Evolutionary conservation across 2,113 vertebrate species (phyloP), one percentile per base, ranked within the genome.

Genomic region (Podarcis raffonei): DNA sequence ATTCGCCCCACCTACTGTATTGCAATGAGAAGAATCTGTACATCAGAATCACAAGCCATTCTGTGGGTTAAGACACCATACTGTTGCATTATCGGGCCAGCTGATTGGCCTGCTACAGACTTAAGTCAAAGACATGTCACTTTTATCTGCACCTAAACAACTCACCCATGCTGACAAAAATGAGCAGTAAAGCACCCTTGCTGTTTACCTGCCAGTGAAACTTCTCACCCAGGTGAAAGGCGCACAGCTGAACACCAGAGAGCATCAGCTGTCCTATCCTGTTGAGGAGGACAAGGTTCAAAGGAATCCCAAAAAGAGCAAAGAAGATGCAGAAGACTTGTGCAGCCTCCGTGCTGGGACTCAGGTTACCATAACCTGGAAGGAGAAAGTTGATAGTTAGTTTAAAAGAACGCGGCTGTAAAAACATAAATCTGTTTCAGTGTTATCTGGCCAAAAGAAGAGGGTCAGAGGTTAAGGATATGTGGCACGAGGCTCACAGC

Each of bases 321-420:
- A 98, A 99, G 91, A 99, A 92, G 80, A 98, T 97, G 80, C 98
- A 99, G 96, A 99, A 98, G 92, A 99, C 97, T 90, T 97, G 97
- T 27, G 97, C 98, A 1, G 48, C 89, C 0, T 62, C 96, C 0
- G 98, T 97, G 59, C 74, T 96, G 85, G 97, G 98, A 87, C 97
- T 98, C 65, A 98, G 97, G 95, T 98, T 99, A 13, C 98, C 98
- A 5, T 98, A 99, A 90, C 98, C 98, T 99, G 95, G 27, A 59
- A 22, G 23, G 6, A 74, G 35, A 92, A 12, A 6, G 92, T 6
- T 57, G 92, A 91, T 93, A 87, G 87, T 57, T 71, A 69, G n/a
- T 18, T 81, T 22, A 37, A 32, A 30, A 53, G 15, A 9, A 72
- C 25, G 32, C 80, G 18, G 39, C 5, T 53, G 22, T 53, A 87